A percentile compares a stretch with the other conserved stretches of the same genome.
Conservation (phyloP, 2,113 vertebrate species). For the Cryptoleucopteryx plumbea region DNA sequence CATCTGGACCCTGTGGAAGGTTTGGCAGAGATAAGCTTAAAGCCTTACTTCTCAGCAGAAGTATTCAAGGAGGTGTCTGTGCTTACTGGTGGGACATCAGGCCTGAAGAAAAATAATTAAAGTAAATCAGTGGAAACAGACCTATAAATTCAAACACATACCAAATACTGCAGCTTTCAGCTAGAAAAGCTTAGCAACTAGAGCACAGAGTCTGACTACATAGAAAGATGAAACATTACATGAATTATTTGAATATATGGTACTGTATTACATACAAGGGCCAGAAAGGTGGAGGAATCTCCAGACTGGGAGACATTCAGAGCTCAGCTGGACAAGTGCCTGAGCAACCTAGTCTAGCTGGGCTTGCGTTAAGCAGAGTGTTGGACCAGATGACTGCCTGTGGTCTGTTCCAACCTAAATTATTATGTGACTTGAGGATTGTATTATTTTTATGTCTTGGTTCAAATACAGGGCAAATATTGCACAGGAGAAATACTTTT, state of each 20-base stretch:
- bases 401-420: background rate
- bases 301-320: background rate
- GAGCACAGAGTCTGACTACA: background rate
- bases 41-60: slow-evolving; percentile 7
- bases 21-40: slow-evolving; percentile 20
- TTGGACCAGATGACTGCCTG: background rate
- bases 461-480: background rate
- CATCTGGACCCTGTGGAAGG: background rate
- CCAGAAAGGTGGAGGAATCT: background rate
- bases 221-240: background rate
- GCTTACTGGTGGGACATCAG: background rate
- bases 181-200: background rate
- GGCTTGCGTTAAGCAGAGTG: background rate
- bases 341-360: background rate
- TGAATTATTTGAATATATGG: background rate
- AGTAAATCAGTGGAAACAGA: background rate
- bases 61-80: background rate
- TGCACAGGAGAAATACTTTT: background rate
- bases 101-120: slow-evolving; percentile 41
- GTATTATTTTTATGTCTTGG: background rate
- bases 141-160: background rate
- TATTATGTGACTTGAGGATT: background rate
- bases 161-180: background rate
- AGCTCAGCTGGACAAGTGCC: background rate
- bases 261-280: background rate